Evolutionary conservation across 2,888 invertebrate species (phyloP), one percentile per base, ranked within the genome.

Genomic region (Xiphydria camelus): DNA sequence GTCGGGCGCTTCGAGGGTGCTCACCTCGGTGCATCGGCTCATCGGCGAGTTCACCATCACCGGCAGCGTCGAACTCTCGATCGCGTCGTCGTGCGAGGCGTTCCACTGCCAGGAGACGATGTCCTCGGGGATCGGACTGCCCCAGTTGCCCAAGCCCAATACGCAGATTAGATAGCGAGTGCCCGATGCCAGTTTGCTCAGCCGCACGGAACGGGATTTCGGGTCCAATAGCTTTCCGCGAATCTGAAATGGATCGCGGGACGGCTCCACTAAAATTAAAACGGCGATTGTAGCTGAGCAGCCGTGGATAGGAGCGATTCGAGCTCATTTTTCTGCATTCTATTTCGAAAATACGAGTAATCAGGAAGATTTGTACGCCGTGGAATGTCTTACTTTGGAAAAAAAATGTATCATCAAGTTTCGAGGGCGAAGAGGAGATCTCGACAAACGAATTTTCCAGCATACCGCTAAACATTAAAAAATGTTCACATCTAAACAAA

Each of bases 81-180:
- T 82, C 53, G 86, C 82, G 59, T 83, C 84, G 59, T 86, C 85
- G 58, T 83, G 66, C 4, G 73, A 65, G 18, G 66, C 62, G 46
- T 71, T 72, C 64, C 64, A 64, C 10, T 67, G 70, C 68, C 66
- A 68, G 14, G 59, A 56, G 25, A 57, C 61, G n/a, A 62, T 53
- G 47, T 68, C 68, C 37, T 70, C 70, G 4, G 72, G 83, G 80
- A 70, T 83, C 77, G 56, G 84, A 76, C 49, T 80, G 53, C 75
- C n/a, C 83, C 87, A 87, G 77, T 87, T 89, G 47, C 91, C 91
- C 49, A 90, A 78, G n/a, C 91, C 93, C 62, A 91, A 80, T 41
- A 94, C 91, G 76, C 94, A 94, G 64, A 94, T 87, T 50, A 87
- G 82, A 76, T 94, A 94, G 54, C 87, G 84, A 2, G 89, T 88